phyloP scores from a whole-genome alignment of 2,113 vertebrate genomes.

The Amphilophus citrinellus region DNA sequence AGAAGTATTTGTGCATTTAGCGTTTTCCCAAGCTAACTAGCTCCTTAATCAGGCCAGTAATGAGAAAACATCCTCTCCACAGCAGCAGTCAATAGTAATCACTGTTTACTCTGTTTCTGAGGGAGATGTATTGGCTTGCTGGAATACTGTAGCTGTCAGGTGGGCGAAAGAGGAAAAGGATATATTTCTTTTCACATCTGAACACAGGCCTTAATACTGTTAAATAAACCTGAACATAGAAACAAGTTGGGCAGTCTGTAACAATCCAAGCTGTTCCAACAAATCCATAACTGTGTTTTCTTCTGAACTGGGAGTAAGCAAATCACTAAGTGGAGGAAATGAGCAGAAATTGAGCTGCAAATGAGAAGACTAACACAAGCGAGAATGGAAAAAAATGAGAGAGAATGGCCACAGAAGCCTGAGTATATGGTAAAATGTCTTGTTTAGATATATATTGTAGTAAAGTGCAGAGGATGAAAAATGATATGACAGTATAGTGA shows the following conservation, averaged over 20 bases:
- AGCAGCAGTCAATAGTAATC: conserved; percentile 99
- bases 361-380: background rate
- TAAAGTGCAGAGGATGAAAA: background rate
- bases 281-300: conserved; percentile 22
- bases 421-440: background rate
- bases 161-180: conserved; percentile 21
- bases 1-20: conserved; percentile 69
- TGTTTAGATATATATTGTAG: background rate
- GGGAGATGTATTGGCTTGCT: conserved; percentile 93
- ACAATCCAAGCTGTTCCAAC: conserved; percentile 2
- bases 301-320: conserved; percentile 3
- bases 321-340: conserved; percentile 9
- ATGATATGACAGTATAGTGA: background rate
- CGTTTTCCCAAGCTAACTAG: conserved; percentile 78
- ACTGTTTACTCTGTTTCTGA: conserved; percentile 99
- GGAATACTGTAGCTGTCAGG: conserved; percentile 56
- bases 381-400: background rate
- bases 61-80: conserved; percentile 96
- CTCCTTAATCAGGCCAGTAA: conserved; percentile 97
- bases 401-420: background rate
- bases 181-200: conserved; percentile 21
- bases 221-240: conserved; percentile 24
- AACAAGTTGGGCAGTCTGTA: background rate
- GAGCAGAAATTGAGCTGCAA: background rate
- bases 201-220: background rate